Percentiles rank a stretch among this genome's conserved stretches.
phyloP scores from a whole-genome alignment of 2,113 vertebrate species.

The Parus major region DNA sequence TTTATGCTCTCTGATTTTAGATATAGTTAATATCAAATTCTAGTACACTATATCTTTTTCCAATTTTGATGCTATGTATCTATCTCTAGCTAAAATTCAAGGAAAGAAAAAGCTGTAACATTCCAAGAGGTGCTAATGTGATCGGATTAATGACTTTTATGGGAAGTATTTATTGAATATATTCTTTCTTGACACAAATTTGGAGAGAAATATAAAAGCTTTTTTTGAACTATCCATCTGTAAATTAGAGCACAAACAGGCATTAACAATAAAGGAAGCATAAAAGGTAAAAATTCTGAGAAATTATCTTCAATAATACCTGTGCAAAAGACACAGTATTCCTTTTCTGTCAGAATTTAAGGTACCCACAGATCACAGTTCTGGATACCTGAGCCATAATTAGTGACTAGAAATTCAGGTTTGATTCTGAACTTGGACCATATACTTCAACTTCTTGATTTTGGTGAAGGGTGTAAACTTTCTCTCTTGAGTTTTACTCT shows the following conservation, averaged over 20 bases:
- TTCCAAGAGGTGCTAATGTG: background rate
- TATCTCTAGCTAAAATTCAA: background rate
- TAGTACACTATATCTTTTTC: background rate
- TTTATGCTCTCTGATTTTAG: background rate
- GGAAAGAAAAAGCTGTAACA: background rate
- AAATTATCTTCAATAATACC: background rate
- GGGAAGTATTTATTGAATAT: background rate
- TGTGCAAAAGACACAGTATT: background rate
- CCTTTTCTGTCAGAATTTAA: background rate
- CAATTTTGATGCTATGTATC: background rate
- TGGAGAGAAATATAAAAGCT: background rate
- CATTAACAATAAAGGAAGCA: background rate
- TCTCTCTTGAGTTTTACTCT: background rate
- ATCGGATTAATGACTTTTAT: background rate
- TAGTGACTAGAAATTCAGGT: background rate
- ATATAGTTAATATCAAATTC: background rate
- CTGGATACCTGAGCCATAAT: background rate
- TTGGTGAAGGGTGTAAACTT: background rate
- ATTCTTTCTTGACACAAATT: background rate
- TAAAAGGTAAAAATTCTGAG: background rate
- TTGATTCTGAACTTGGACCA: background rate
- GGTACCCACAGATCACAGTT: background rate
- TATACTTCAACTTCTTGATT: background rate
- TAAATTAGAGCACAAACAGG: background rate
- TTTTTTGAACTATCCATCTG: background rate